Conservation (phyloP, 2,888 invertebrate genomes). For the Lycophotia porphyrea region DNA sequence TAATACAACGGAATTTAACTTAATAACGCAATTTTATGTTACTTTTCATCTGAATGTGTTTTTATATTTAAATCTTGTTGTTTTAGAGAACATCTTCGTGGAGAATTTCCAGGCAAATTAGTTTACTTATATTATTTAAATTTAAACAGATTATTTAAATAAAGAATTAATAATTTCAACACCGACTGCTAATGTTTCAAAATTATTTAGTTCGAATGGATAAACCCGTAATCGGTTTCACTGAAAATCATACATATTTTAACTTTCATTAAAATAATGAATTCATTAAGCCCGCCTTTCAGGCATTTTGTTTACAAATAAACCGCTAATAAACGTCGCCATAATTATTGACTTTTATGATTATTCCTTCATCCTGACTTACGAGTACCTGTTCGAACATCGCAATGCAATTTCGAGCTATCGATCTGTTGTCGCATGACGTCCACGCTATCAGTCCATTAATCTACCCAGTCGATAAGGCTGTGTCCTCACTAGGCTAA, state of each 20-base stretch:
- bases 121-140: background rate
- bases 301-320: slow-evolving; percentile 11
- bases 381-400: slow-evolving; percentile 24
- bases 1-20: slow-evolving; percentile 34
- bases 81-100: background rate
- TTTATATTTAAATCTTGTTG: slow-evolving; percentile 7
- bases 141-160: background rate
- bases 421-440: slow-evolving; percentile 41
- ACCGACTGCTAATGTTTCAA: slow-evolving; percentile 9
- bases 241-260: slow-evolving; percentile 18
- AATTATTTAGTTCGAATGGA: slow-evolving; percentile 12
- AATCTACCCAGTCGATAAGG: slow-evolving; percentile 37
- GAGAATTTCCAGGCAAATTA: background rate
- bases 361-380: background rate
- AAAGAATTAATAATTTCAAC: background rate
- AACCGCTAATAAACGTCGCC: background rate
- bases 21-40: slow-evolving; percentile 20
- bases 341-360: background rate
- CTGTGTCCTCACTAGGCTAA: background rate
- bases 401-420: slow-evolving; percentile 50
- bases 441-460: slow-evolving; percentile 33
- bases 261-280: slow-evolving; percentile 20
- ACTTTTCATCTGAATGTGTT: slow-evolving; percentile 19
- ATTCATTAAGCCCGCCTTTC: background rate
- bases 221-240: slow-evolving; percentile 34